Evolutionary conservation across 1,140 invertebrate species (phyloP).

Genomic region (Panulirus ornatus): DNA sequence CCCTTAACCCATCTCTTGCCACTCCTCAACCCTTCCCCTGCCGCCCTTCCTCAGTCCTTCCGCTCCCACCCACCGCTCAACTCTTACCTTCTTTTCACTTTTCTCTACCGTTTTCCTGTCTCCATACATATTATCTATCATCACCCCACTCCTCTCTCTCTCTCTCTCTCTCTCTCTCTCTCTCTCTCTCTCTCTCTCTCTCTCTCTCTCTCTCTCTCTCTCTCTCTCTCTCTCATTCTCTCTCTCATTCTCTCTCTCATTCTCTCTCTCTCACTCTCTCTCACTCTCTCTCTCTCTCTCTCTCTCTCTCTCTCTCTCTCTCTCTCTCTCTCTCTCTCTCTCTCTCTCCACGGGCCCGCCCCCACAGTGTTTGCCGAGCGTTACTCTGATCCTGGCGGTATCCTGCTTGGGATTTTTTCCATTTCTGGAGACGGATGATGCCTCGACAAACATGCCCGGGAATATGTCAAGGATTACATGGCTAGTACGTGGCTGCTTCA

Average conservation of each 20-base stretch:
- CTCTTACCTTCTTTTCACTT: not conserved
- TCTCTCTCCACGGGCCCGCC: too few species aligned
- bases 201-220: not conserved
- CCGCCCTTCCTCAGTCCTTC: not conserved
- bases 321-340: constrained; percentile 15
- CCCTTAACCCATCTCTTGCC: not conserved
- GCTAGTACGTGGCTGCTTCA: too few species aligned
- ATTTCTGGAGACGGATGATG: too few species aligned
- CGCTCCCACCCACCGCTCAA: not conserved
- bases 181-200: not conserved
- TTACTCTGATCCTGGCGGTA: too few species aligned
- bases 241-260: not conserved
- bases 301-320: not conserved
- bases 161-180: not conserved
- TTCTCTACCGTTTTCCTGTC: not conserved
- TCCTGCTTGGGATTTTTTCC: too few species aligned
- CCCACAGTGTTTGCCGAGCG: too few species aligned
- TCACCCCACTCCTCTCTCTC: not conserved
- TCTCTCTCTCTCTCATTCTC: not conserved
- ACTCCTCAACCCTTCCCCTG: not conserved
- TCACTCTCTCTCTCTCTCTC: not conserved
- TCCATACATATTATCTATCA: not conserved
- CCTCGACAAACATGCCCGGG: too few species aligned
- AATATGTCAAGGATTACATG: too few species aligned
- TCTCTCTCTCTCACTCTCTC: not conserved